phyloP scores from a whole-genome alignment of 2,113 vertebrate genomes.

The Mesocricetus auratus region DNA sequence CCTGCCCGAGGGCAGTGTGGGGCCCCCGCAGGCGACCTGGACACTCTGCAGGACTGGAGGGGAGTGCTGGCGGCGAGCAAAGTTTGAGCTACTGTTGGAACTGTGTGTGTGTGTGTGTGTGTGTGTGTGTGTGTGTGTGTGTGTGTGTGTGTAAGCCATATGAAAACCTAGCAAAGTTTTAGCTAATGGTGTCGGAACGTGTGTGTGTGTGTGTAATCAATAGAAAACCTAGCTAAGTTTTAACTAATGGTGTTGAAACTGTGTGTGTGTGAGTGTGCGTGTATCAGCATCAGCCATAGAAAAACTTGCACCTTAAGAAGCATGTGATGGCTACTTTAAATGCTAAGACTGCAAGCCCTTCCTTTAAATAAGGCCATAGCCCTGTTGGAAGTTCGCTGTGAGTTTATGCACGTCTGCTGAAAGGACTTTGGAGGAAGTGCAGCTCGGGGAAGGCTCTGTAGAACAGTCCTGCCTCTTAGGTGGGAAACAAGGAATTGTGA shows the following conservation, averaged over 20 bases:
- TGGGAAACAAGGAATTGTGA: not conserved
- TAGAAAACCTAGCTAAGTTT: not conserved
- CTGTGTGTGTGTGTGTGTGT: not conserved
- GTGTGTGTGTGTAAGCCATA: too few species aligned
- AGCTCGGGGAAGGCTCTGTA: too few species aligned
- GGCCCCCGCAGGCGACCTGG: accelerated
- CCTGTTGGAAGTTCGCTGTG: not conserved
- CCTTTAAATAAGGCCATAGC: not conserved
- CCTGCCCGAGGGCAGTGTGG: accelerated
- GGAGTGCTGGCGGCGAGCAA: not conserved
- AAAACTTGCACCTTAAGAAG: not conserved
- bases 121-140: too few species aligned
- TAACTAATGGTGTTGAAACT: not conserved
- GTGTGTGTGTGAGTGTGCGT: too few species aligned
- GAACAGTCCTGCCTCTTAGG: not conserved
- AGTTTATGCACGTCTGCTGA: not conserved
- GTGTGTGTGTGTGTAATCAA: too few species aligned
- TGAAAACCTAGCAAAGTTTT: too few species aligned
- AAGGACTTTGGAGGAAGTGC: not conserved
- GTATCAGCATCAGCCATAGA: too few species aligned
- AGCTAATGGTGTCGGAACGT: not conserved
- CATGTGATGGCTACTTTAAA: not conserved
- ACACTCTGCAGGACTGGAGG: accelerated
- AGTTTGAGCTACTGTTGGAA: not conserved
- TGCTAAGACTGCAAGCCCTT: not conserved